These are phyloP conservation scores for Drosophila paramelanica DNA, from an alignment of 2,888 invertebrate genomes.

Conservation along the genomic window DNA sequence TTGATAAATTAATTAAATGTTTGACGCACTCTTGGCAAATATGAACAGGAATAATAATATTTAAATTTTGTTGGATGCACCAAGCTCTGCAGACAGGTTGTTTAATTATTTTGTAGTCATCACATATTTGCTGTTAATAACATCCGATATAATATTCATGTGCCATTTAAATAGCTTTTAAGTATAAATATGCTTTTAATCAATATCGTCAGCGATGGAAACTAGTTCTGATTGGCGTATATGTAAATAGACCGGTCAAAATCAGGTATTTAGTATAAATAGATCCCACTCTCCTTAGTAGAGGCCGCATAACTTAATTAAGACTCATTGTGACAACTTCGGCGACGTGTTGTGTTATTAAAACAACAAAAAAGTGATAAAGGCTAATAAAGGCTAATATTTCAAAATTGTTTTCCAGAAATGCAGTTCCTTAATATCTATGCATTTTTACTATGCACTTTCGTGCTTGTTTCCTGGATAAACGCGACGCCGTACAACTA, in stretches of 20 bases:
- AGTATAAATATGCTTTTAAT: slow-evolving; percentile 7
- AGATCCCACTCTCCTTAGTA: slow-evolving; percentile 22
- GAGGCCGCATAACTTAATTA: slow-evolving; percentile 17
- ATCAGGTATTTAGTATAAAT: slow-evolving; percentile 44
- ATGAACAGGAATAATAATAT: not conserved
- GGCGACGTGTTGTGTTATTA: slow-evolving; percentile 14
- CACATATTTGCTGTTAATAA: not conserved
- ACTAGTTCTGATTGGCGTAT: slow-evolving; percentile 36
- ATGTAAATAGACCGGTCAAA: slow-evolving; percentile 33
- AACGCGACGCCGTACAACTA: slow-evolving; percentile 21
- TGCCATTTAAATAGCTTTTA: slow-evolving; percentile 19
- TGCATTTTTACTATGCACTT: slow-evolving; percentile 10
- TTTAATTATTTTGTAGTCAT: not conserved
- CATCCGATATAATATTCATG: not conserved
- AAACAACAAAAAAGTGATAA: not conserved
- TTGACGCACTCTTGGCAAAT: slow-evolving; percentile 4
- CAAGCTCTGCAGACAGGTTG: not conserved
- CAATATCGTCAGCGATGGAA: slow-evolving; percentile 18
- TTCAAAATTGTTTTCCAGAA: not conserved
- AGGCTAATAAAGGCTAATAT: not conserved
- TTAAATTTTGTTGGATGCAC: not conserved
- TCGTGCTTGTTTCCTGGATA: slow-evolving; percentile 5
- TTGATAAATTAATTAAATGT: not conserved
- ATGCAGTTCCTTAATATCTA: slow-evolving; percentile 19
- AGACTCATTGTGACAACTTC: slow-evolving; percentile 26